These are phyloP conservation scores for Borostomias antarcticus DNA, from an alignment of 2,797 vertebrate species.

Conservation along the genomic window DNA sequence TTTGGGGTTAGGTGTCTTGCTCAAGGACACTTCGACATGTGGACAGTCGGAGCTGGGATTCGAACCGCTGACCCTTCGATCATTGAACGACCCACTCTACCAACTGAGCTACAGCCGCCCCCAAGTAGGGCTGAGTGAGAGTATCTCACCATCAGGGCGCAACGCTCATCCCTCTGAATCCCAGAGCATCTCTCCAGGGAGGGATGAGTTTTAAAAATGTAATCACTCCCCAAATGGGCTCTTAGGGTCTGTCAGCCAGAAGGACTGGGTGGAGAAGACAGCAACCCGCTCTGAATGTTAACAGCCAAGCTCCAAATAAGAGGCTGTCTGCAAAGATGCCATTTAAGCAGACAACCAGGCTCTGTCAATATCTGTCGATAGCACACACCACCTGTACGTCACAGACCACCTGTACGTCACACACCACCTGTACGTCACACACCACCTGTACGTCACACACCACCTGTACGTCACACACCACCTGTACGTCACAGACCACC, in stretches of 20 bases:
- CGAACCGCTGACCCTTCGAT: too few species aligned
- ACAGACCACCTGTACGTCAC: not conserved
- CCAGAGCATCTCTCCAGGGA: not conserved
- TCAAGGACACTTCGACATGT: too few species aligned
- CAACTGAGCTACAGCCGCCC: too few species aligned
- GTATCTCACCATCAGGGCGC: constrained; percentile 6
- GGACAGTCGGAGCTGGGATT: too few species aligned
- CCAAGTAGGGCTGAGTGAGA: constrained; percentile 19
- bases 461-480: too few species aligned
- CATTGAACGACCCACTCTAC: too few species aligned
- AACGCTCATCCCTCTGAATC: not conserved
- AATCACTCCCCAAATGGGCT: constrained; percentile 14
- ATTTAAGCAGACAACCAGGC: not conserved
- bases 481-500: not conserved
- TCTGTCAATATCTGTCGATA: not conserved
- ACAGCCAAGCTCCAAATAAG: not conserved
- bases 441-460: too few species aligned
- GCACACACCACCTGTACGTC: not conserved
- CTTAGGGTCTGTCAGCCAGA: not conserved
- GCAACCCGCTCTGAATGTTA: not conserved
- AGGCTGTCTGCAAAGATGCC: not conserved
- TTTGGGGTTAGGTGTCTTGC: too few species aligned
- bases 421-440: not conserved
- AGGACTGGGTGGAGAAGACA: not conserved
- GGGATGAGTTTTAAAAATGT: constrained; percentile 8